Conservation (phyloP, 2,797 vertebrate species). For the Eleutherodactylus coqui region DNA sequence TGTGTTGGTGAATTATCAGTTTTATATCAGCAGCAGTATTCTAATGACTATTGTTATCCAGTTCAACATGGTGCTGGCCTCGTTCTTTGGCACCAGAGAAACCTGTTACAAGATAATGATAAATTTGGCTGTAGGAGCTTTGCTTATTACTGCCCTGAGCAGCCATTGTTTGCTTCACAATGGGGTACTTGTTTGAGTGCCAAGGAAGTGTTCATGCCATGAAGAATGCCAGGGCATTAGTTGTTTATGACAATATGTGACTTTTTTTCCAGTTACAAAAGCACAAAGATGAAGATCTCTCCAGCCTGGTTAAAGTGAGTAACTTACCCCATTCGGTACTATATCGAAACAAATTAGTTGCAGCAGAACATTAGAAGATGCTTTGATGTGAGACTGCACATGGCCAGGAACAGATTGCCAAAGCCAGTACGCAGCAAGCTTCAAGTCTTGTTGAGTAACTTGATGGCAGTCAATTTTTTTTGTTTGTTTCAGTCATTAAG, state of each 20-base stretch:
- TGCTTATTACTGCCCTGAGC: neutral
- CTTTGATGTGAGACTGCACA: neutral
- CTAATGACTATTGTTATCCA: neutral
- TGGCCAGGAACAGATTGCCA: slow-evolving; percentile 25
- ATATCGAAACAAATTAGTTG: slow-evolving; percentile 1
- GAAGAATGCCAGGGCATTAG: neutral
- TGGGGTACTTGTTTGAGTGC: neutral
- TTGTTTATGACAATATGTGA: neutral
- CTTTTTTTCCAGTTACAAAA: slow-evolving; percentile 86
- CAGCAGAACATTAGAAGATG: slow-evolving; percentile 5
- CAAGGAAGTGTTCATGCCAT: neutral
- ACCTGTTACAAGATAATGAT: slow-evolving; percentile 2
- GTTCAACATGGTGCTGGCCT: neutral
- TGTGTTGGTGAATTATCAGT: neutral
- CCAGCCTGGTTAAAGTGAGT: slow-evolving; percentile 93
- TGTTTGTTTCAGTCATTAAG: too few species aligned
- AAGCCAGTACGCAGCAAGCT: slow-evolving; percentile 11
- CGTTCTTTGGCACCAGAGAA: neutral
- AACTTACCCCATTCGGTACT: neutral
- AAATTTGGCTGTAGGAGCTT: neutral
- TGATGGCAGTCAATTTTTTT: neutral
- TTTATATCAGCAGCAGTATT: neutral
- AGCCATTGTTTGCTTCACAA: neutral
- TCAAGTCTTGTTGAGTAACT: neutral
- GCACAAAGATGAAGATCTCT: slow-evolving; percentile 97